These are phyloP conservation scores for Tachyglossus aculeatus DNA, from an alignment of 2,797 vertebrate species.

Conservation along the genomic window DNA sequence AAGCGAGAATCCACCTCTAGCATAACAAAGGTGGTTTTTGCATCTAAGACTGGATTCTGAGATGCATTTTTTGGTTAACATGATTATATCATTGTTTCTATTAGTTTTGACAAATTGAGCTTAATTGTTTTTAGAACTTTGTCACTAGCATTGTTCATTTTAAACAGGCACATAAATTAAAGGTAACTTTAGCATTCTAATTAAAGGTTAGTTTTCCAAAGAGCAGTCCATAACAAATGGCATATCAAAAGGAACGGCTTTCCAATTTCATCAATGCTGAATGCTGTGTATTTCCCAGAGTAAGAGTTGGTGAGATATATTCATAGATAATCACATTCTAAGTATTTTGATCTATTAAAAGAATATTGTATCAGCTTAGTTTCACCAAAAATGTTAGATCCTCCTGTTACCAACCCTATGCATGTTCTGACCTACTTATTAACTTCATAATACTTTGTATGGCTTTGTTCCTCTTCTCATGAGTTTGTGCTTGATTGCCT, in stretches of 20 bases:
- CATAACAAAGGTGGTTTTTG: too few species aligned
- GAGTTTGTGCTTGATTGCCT: conserved; percentile 18
- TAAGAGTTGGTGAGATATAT: too few species aligned
- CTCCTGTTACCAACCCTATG: conserved; percentile 2
- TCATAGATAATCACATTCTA: too few species aligned
- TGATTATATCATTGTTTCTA: conserved; percentile 49
- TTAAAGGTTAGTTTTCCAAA: conserved; percentile 64
- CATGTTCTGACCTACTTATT: conserved; percentile 5
- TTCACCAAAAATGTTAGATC: conserved; percentile 11
- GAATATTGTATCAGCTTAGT: too few species aligned
- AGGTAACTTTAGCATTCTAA: conserved; percentile 60
- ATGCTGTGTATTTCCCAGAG: too few species aligned
- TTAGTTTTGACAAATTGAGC: conserved; percentile 64
- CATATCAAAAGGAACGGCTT: conserved; percentile 14
- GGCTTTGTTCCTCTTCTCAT: conserved; percentile 19
- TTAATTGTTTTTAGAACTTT: conserved; percentile 67
- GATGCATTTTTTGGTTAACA: conserved; percentile 24
- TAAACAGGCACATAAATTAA: conserved; percentile 47
- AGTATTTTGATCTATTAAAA: too few species aligned
- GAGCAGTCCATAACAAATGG: background rate
- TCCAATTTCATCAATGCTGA: conserved; percentile 34
- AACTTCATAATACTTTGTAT: conserved; percentile 27
- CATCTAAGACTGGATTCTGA: conserved; percentile 45
- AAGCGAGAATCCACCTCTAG: too few species aligned
- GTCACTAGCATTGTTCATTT: conserved; percentile 59